Conservation (phyloP, 2,888 invertebrate species). For the Octodonta nipae region DNA sequence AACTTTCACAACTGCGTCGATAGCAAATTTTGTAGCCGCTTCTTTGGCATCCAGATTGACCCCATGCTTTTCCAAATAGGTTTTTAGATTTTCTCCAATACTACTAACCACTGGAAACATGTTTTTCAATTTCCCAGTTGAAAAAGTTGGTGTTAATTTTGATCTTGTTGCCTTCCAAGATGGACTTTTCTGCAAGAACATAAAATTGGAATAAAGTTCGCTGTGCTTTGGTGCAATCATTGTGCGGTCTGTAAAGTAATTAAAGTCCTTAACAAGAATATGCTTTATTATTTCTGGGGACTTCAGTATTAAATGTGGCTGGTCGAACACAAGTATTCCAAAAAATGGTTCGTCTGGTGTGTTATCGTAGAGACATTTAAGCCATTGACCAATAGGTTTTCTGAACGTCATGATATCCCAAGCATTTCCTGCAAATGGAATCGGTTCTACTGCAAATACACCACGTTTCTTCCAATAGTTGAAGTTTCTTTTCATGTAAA, state of each 20-base stretch:
- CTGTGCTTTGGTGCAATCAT: conserved; percentile 31
- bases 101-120: conserved; percentile 35
- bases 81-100: conserved; percentile 4
- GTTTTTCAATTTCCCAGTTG: conserved; percentile 41
- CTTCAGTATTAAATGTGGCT: conserved; percentile 36
- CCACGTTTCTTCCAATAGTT: conserved; percentile 13
- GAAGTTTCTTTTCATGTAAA: conserved; percentile 12
- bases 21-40: conserved; percentile 31
- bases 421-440: conserved; percentile 13
- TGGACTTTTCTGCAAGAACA: conserved; percentile 36
- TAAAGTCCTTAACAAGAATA: conserved; percentile 37
- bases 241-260: conserved; percentile 33
- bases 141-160: conserved; percentile 42
- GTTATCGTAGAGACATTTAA: conserved; percentile 8
- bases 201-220: conserved; percentile 32
- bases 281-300: conserved; percentile 37
- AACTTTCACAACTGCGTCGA: conserved; percentile 36
- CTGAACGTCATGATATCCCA: conserved; percentile 8
- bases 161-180: conserved; percentile 42
- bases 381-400: conserved; percentile 8
- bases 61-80: conserved; percentile 5
- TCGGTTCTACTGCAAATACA: conserved; percentile 11
- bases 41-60: conserved; percentile 24
- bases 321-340: conserved; percentile 39
- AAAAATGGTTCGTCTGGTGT: conserved; percentile 27